These are phyloP conservation scores for Podarcis siculus DNA, from an alignment of 2,797 vertebrate genomes.

Conservation along the genomic window DNA sequence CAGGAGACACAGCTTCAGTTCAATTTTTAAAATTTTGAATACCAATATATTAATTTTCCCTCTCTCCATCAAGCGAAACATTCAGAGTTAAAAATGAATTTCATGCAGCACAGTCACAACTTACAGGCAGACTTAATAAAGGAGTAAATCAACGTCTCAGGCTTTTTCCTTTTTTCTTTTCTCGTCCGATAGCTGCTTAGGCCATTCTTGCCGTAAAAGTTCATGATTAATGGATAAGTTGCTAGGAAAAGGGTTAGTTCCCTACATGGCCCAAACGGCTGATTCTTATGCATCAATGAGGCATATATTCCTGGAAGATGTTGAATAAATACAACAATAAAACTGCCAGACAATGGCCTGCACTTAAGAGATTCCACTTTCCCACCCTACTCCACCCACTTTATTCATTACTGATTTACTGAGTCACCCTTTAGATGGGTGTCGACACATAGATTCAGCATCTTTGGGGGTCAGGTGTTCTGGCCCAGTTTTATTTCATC, in stretches of 20 bases:
- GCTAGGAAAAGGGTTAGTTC: conserved; percentile 3
- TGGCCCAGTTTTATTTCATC: background rate
- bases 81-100: conserved; percentile 13
- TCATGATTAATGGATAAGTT: conserved; percentile 29
- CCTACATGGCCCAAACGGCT: background rate
- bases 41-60: background rate
- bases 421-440: background rate
- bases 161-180: background rate
- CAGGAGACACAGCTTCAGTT: background rate
- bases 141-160: background rate
- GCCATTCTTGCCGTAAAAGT: conserved; percentile 9
- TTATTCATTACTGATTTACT: conserved; percentile 8
- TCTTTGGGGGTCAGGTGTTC: background rate
- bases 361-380: background rate
- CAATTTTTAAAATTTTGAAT: background rate
- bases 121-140: conserved; percentile 1
- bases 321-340: conserved; percentile 6
- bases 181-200: background rate
- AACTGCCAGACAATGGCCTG: background rate
- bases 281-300: background rate
- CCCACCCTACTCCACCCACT: background rate
- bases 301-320: background rate
- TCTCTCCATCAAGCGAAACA: background rate
- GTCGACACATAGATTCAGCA: background rate
- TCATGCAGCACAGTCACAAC: conserved; percentile 3